Evolutionary conservation across 1,140 invertebrate genomes (phyloP).

Genomic region (Lineus longissimus): DNA sequence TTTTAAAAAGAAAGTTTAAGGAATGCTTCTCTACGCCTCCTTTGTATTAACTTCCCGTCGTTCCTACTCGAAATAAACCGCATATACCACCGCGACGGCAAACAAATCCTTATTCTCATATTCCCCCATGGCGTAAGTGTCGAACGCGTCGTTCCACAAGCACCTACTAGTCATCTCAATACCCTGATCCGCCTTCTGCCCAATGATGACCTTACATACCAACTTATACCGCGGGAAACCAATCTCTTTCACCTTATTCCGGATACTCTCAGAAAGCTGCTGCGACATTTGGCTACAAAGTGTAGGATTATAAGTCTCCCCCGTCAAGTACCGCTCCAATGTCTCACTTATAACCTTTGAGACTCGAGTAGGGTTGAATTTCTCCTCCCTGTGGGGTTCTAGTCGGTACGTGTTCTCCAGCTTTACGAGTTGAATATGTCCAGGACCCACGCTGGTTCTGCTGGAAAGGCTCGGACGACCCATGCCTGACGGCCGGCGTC

Average conservation of each 20-base stretch:
- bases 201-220: conserved; percentile 36
- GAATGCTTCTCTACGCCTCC: too few species aligned
- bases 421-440: conserved; percentile 8
- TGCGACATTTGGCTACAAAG: background rate
- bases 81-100: conserved; percentile 41
- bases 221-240: conserved; percentile 37
- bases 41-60: background rate
- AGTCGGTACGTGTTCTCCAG: conserved; percentile 31
- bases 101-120: conserved; percentile 37
- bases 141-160: conserved; percentile 38
- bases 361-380: conserved; percentile 22
- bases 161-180: conserved; percentile 38
- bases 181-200: conserved; percentile 34
- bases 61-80: conserved; percentile 39
- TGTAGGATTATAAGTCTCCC: conserved; percentile 24
- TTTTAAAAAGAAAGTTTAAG: too few species aligned
- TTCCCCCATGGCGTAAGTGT: conserved; percentile 34
- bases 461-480: background rate
- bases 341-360: conserved; percentile 27
- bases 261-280: conserved; percentile 16
- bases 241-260: conserved; percentile 31
- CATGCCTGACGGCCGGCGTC: background rate
- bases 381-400: conserved; percentile 20
- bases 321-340: conserved; percentile 21
- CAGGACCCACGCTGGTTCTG: background rate